These are phyloP conservation scores for Polypterus bichir DNA, from an alignment of 2,113 vertebrate genomes.

Conservation along the genomic window DNA sequence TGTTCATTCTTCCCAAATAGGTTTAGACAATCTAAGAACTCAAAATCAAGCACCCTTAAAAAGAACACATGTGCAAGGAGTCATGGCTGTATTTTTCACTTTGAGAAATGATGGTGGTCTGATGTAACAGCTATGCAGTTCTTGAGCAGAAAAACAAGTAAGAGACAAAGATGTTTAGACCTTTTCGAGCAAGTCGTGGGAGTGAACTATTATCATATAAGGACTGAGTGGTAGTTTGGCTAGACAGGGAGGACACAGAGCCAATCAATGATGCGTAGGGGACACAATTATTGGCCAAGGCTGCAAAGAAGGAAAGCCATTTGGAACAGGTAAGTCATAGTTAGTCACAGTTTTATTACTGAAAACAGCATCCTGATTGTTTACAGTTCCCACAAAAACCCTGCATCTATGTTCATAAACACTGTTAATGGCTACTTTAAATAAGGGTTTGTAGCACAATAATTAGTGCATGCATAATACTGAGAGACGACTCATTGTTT, in stretches of 20 bases:
- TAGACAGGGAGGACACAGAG: slow-evolving; percentile 73
- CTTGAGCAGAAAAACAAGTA: slow-evolving; percentile 61
- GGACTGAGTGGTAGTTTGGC: slow-evolving; percentile 64
- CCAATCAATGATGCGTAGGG: slow-evolving; percentile 67
- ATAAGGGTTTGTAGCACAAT: too few relatives aligned
- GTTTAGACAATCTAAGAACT: slow-evolving; percentile 7
- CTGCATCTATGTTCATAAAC: too few relatives aligned
- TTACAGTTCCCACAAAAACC: too few relatives aligned
- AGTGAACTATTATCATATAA: slow-evolving; percentile 73
- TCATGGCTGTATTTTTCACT: background rate
- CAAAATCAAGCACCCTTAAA: slow-evolving; percentile 46
- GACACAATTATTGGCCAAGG: slow-evolving; percentile 71
- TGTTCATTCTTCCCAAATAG: too few relatives aligned
- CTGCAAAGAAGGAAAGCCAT: slow-evolving; percentile 72
- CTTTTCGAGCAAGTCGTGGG: slow-evolving; percentile 68
- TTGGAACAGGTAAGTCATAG: slow-evolving; percentile 60
- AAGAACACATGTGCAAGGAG: slow-evolving; percentile 32
- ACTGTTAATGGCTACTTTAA: too few relatives aligned
- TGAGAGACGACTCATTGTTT: too few relatives aligned
- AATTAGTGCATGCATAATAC: too few relatives aligned
- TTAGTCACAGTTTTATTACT: slow-evolving; percentile 43
- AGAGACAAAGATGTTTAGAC: slow-evolving; percentile 69
- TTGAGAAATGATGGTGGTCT: slow-evolving; percentile 47
- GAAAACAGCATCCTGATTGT: too few relatives aligned
- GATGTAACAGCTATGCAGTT: slow-evolving; percentile 55